Conservation (phyloP, 2,888 invertebrate genomes). For the Orthosia gracilis region DNA sequence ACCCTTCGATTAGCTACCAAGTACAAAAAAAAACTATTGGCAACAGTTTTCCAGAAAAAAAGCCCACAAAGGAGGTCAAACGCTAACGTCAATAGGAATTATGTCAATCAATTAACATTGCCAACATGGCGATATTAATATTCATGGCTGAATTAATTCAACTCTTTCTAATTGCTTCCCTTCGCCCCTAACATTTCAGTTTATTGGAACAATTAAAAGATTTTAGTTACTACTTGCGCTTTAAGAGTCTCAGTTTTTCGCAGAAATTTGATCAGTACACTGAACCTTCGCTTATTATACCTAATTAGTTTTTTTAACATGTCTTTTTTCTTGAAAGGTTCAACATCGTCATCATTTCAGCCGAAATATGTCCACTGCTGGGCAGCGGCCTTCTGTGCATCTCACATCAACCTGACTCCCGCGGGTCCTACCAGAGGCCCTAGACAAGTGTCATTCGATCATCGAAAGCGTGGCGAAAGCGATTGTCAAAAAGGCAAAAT, state of each 20-base stretch:
- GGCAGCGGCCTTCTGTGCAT: too few species aligned
- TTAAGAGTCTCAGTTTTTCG: background rate
- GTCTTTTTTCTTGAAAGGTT: too few species aligned
- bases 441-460: too few species aligned
- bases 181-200: conserved; percentile 13
- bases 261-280: too few species aligned
- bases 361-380: too few species aligned
- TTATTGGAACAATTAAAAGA: conserved; percentile 7
- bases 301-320: too few species aligned
- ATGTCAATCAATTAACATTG: conserved; percentile 15
- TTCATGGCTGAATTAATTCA: conserved; percentile 22
- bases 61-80: conserved; percentile 32
- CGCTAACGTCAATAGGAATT: conserved; percentile 11
- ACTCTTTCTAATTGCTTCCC: conserved; percentile 14
- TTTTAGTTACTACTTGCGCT: conserved; percentile 10
- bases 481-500: too few species aligned
- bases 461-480: too few species aligned
- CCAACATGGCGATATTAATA: conserved; percentile 23
- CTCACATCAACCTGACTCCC: too few species aligned
- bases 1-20: background rate
- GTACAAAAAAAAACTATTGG: background rate
- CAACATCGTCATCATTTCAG: too few species aligned
- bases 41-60: background rate
- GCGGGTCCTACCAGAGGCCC: too few species aligned
- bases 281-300: too few species aligned